phyloP scores from a whole-genome alignment of 1,140 invertebrate species.

The Hermetia illucens region DNA sequence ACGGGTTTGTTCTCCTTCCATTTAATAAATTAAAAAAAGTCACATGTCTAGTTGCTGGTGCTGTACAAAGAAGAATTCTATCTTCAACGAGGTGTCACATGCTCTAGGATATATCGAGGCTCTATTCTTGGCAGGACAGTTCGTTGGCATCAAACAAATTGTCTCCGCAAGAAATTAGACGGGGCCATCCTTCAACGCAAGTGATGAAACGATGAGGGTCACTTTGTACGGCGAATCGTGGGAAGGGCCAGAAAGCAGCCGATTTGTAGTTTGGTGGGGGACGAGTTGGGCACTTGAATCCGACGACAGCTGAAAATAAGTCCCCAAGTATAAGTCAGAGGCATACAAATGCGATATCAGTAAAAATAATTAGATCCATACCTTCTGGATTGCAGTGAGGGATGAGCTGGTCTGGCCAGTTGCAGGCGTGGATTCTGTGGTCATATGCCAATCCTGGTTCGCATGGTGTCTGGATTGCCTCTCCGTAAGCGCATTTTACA shows the following conservation, averaged over 20 bases:
- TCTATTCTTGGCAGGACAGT: conserved; percentile 70
- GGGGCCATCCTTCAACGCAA: conserved; percentile 72
- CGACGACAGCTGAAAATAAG: conserved; percentile 47
- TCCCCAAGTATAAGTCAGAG: neutral
- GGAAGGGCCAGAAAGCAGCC: conserved; percentile 81
- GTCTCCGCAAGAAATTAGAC: conserved; percentile 73
- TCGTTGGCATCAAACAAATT: conserved; percentile 69
- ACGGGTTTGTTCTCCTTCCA: too few relatives aligned
- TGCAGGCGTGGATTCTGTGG: conserved; percentile 73
- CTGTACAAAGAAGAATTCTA: too few relatives aligned
- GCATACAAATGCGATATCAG: neutral
- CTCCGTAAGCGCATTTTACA: conserved; percentile 71
- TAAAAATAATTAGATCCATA: conserved; percentile 19
- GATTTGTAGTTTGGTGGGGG: conserved; percentile 60
- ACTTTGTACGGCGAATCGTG: conserved; percentile 68
- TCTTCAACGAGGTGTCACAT: too few relatives aligned
- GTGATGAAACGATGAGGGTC: conserved; percentile 74
- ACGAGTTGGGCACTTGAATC: conserved; percentile 72
- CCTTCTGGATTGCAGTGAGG: conserved; percentile 79
- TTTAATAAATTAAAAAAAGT: too few relatives aligned
- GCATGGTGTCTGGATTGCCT: conserved; percentile 62
- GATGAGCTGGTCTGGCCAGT: conserved; percentile 81
- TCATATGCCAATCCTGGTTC: conserved; percentile 80
- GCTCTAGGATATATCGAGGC: too few relatives aligned
- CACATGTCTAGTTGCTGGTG: too few relatives aligned